Evolutionary conservation across 2,113 vertebrate species (phyloP), one percentile per base, ranked within the genome.

Genomic region (Nibea albiflora): DNA sequence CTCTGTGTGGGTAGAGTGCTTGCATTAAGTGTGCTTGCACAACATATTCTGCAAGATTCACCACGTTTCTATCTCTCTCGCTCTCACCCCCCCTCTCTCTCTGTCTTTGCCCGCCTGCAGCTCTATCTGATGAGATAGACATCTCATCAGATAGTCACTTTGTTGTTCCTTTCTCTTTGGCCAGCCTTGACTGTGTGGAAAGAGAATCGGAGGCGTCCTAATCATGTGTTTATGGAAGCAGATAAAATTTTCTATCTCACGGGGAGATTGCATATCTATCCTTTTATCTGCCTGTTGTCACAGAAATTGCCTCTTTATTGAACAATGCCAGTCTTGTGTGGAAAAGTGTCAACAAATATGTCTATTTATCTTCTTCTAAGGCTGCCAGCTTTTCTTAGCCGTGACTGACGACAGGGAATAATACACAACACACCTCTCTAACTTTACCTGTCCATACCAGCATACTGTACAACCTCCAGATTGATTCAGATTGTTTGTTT

Each of bases 121-220:
- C 83, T 17, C 57, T 88, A 91, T 90, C 86, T 92, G 82, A 70
- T 76, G 39, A 87, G 94, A 95, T 95, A 84, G 67, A 69, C 68
- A 94, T 96, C 95, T 94, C 84, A 94, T 95, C 94, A 85, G 89
- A 91, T 92, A 91, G 78, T 50, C 81, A 88, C 88, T 92, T 93
- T 94, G 92, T 95, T 93, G 91, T 92, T 88, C 84, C 82, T 85
- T 89, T 90, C 73, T 85, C 92, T 85, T 84, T 75, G 90, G 91
- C 88, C 73, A 76, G 89, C 87, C 88, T 88, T 77, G 78, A 90
- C 90, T 91, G 85, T 83, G 81, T 84, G 85, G 87, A 91, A 88
- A 92, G 86, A 84, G 80, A 91, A 88, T 92, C 73, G 72, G 76
- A 90, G 83, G 81, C 56, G 80, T 90, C 75, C 75, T 94, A 93